phyloP scores from a whole-genome alignment of 2,888 invertebrate genomes.

The Matsumyia berberina region DNA sequence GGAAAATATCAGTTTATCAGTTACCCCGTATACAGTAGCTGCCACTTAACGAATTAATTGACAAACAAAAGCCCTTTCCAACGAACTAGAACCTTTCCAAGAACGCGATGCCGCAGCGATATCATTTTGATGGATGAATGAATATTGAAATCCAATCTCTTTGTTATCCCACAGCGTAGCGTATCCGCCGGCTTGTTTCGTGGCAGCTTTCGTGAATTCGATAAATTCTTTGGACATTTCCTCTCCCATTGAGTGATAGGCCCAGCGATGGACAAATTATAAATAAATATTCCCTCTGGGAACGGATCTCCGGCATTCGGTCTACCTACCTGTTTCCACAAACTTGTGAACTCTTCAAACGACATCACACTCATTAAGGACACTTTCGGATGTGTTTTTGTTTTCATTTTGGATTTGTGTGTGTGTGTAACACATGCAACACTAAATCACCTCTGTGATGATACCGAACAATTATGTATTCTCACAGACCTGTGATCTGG shows the following conservation, averaged over 20 bases:
- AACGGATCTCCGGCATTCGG: constrained; percentile 12
- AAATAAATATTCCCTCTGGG: constrained; percentile 53
- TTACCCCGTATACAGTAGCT: constrained; percentile 58
- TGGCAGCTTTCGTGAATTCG: constrained; percentile 66
- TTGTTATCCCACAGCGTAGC: constrained; percentile 27
- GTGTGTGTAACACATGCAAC: constrained; percentile 65
- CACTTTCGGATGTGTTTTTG: constrained; percentile 64
- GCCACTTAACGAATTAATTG: constrained; percentile 73
- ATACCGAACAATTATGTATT: constrained; percentile 73
- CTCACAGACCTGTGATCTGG: constrained; percentile 35
- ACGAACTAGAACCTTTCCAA: constrained; percentile 63
- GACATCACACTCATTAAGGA: constrained; percentile 76
- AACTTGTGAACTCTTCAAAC: constrained; percentile 71
- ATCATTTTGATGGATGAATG: constrained; percentile 73
- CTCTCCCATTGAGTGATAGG: constrained; percentile 51
- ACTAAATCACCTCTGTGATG: constrained; percentile 65
- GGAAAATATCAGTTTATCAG: neutral
- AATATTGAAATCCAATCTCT: constrained; percentile 68
- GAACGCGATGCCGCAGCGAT: constrained; percentile 54
- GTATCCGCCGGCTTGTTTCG: constrained; percentile 46
- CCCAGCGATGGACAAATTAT: constrained; percentile 65
- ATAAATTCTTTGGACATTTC: constrained; percentile 54
- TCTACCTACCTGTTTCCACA: constrained; percentile 62
- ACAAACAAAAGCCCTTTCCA: constrained; percentile 68
- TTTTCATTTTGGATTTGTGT: constrained; percentile 33